These are phyloP conservation scores for Ormyrus pomaceus DNA, from an alignment of 2,888 invertebrate species.

Conservation along the genomic window DNA sequence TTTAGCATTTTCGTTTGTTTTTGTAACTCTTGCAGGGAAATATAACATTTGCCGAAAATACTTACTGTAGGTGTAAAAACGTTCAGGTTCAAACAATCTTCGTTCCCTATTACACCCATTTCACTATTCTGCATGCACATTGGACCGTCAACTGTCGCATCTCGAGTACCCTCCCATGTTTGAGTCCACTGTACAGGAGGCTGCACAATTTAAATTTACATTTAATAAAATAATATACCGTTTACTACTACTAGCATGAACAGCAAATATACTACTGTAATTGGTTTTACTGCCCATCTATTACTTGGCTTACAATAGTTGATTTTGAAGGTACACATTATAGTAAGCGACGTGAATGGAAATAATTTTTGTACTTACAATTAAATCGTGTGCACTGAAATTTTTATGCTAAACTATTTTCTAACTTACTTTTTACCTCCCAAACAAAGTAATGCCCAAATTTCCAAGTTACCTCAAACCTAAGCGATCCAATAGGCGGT, in stretches of 20 bases:
- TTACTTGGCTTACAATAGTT: too few species aligned
- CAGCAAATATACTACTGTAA: too few species aligned
- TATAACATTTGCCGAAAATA: not conserved
- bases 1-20: not conserved
- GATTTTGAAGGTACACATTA: too few species aligned
- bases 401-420: not conserved
- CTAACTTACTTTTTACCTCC: not conserved
- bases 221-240: too few species aligned
- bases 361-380: not conserved
- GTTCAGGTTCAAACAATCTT: constrained; percentile 70
- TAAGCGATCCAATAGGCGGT: constrained; percentile 65
- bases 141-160: constrained; percentile 62
- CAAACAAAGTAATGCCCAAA: too few species aligned
- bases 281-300: too few species aligned
- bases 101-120: constrained; percentile 60
- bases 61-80: constrained; percentile 69
- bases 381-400: not conserved
- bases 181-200: constrained; percentile 63
- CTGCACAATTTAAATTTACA: constrained; percentile 43
- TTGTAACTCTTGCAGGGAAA: not conserved
- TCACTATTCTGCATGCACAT: constrained; percentile 63
- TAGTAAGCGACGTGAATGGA: not conserved
- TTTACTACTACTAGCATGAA: too few species aligned
- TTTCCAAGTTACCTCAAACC: constrained; percentile 65
- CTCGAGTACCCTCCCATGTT: constrained; percentile 60